Evolutionary conservation across 2,888 invertebrate genomes (phyloP).

Genomic region (Atethmia centrago): DNA sequence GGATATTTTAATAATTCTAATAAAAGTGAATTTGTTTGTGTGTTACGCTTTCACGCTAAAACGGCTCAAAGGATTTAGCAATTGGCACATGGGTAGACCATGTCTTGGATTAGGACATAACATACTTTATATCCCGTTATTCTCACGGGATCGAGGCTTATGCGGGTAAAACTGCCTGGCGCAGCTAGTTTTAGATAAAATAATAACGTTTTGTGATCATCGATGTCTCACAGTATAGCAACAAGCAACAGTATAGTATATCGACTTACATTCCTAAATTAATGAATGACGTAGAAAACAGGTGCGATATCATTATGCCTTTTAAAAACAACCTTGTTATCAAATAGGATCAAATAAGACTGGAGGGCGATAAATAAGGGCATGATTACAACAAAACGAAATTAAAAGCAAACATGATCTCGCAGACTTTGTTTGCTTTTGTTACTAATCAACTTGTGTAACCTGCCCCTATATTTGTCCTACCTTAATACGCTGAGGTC

Average conservation of each 20-base stretch:
- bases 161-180: too few relatives aligned
- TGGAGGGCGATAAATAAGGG: slow-evolving; percentile 34
- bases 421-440: slow-evolving; percentile 69
- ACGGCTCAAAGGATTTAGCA: too few relatives aligned
- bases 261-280: not conserved
- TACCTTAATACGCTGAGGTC: slow-evolving; percentile 34
- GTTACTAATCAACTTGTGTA: slow-evolving; percentile 76
- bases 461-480: slow-evolving; percentile 64
- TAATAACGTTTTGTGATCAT: not conserved
- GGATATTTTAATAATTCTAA: too few relatives aligned
- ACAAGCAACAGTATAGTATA: not conserved
- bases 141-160: too few relatives aligned
- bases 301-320: not conserved
- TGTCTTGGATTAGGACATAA: too few relatives aligned
- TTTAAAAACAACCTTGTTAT: slow-evolving; percentile 29
- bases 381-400: slow-evolving; percentile 67
- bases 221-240: not conserved
- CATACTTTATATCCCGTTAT: too few relatives aligned
- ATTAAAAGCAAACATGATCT: slow-evolving; percentile 80
- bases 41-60: too few relatives aligned
- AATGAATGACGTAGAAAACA: not conserved
- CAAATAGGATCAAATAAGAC: slow-evolving; percentile 37
- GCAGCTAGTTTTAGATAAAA: too few relatives aligned
- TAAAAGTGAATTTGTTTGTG: too few relatives aligned
- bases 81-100: too few relatives aligned